These are phyloP conservation scores for Alfaro cultratus DNA, from an alignment of 2,797 vertebrate species.

Conservation along the genomic window DNA sequence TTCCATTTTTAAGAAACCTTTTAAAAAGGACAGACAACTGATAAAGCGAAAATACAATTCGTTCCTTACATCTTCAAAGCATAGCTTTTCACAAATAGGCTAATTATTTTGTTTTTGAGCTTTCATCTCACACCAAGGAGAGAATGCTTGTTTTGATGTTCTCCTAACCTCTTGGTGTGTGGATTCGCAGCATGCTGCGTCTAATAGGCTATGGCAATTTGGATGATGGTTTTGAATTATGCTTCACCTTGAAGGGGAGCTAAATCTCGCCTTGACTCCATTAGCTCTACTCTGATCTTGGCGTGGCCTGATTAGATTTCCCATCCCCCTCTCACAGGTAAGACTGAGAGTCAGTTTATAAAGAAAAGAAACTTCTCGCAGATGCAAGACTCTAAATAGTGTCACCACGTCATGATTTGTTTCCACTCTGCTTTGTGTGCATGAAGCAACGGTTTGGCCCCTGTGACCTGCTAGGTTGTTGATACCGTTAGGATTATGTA, in stretches of 20 bases:
- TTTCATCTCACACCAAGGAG: slow-evolving; percentile 68
- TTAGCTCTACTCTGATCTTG: slow-evolving; percentile 68
- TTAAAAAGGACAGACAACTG: slow-evolving; percentile 57
- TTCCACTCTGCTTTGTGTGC: slow-evolving; percentile 41
- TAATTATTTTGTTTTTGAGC: slow-evolving; percentile 75
- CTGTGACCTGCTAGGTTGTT: slow-evolving; percentile 53
- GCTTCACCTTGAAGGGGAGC: slow-evolving; percentile 65
- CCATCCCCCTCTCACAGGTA: slow-evolving; percentile 57
- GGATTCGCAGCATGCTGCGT: slow-evolving; percentile 33
- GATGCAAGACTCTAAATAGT: slow-evolving; percentile 47
- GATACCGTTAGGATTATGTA: slow-evolving; percentile 52
- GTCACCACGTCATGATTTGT: slow-evolving; percentile 54
- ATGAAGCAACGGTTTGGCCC: slow-evolving; percentile 35
- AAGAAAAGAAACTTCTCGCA: slow-evolving; percentile 39
- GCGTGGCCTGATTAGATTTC: slow-evolving; percentile 69
- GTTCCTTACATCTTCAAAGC: slow-evolving; percentile 74
- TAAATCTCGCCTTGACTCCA: slow-evolving; percentile 54
- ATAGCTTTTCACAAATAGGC: slow-evolving; percentile 68
- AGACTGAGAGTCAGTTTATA: slow-evolving; percentile 42
- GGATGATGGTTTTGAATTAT: slow-evolving; percentile 64
- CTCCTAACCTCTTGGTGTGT: slow-evolving; percentile 63
- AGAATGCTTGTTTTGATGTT: slow-evolving; percentile 75
- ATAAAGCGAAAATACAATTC: slow-evolving; percentile 66
- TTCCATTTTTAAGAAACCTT: slow-evolving; percentile 48
- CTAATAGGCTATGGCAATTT: slow-evolving; percentile 72